Conservation (phyloP, 2,888 invertebrate species). For the Scaeva pyrastri region DNA sequence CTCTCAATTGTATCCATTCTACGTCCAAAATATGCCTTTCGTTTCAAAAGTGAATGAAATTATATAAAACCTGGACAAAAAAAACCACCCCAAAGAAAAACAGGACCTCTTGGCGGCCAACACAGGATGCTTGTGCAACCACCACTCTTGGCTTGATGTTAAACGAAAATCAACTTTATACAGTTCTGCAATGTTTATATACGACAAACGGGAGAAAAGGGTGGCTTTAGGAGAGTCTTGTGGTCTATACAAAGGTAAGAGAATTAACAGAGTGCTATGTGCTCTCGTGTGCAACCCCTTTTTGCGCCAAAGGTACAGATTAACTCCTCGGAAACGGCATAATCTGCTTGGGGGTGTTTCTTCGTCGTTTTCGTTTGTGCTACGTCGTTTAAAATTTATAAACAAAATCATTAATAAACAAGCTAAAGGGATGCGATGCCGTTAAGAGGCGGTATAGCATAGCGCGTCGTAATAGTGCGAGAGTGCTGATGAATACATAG, state of each 20-base stretch:
- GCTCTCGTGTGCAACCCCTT: conserved; percentile 52
- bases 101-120: conserved; percentile 46
- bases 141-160: conserved; percentile 21
- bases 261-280: conserved; percentile 55
- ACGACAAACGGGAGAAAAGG: conserved; percentile 18
- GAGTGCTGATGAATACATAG: conserved; percentile 26
- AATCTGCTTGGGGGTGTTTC: conserved; percentile 65
- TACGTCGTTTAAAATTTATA: conserved; percentile 63
- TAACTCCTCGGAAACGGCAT: conserved; percentile 54
- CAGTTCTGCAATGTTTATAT: conserved; percentile 15
- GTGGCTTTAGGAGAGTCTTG: conserved; percentile 33
- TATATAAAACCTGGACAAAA: conserved; percentile 58
- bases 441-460: too few species aligned
- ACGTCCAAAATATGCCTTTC: conserved; percentile 66
- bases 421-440: conserved; percentile 17
- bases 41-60: conserved; percentile 61
- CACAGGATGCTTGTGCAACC: conserved; percentile 66
- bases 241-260: conserved; percentile 14
- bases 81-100: conserved; percentile 53
- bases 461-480: conserved; percentile 28
- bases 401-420: conserved; percentile 61
- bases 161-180: conserved; percentile 34
- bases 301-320: conserved; percentile 11
- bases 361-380: too few species aligned
- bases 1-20: background rate